Base-by-base conservation (phyloP, 2,113 vertebrate species). In the Gasterosteus nipponicus region DNA sequence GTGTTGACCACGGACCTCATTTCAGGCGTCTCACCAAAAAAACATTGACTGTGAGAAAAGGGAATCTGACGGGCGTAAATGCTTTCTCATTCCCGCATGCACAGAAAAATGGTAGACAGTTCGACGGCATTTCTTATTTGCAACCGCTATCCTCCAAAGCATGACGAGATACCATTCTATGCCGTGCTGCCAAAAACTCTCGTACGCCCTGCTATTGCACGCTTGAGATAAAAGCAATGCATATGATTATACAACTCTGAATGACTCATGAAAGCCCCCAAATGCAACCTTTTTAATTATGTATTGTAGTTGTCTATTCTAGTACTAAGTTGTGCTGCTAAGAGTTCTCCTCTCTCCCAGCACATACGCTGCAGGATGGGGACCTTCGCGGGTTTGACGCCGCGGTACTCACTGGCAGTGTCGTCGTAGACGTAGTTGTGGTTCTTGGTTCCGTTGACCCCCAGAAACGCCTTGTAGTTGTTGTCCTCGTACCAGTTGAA, bases 401-500 rank as follows among this genome's bases (percentile, higher is more conserved):
- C 8, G 19, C 12, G 26, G 26, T 11, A 97, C 97, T 96, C 94
- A 99, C 98, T 97, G 81, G 96, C 92, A 29, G 89, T 92, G 62
- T 95, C 84, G 83, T 99, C 96, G 6, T 98, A 97, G 54, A 91
- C 86, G 64, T 97, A 96, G 91, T 93, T 85, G 53, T 92, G 93
- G 89, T 89, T 95, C 91, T 94, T 96, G 76, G 94, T 92, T 69
- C 93, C 92, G 35, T 98, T 96, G 76, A 99, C 95, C 8, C 97
- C 98, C 73, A 99, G 93, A 90, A 99, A 99, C 86, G 94, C 96
- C 84, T 97, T 99, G 84, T 99, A 99, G 93, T 99, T 99, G 88
- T 99, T 99, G 91, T 99, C 97, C 91, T 99, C 98, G 14, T 99
- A 99, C 98, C 97, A 99, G 92, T 99, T 99, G 91, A 98, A 98